Base-by-base conservation (phyloP, 2,797 vertebrate species). In the Lerista edwardsae region DNA sequence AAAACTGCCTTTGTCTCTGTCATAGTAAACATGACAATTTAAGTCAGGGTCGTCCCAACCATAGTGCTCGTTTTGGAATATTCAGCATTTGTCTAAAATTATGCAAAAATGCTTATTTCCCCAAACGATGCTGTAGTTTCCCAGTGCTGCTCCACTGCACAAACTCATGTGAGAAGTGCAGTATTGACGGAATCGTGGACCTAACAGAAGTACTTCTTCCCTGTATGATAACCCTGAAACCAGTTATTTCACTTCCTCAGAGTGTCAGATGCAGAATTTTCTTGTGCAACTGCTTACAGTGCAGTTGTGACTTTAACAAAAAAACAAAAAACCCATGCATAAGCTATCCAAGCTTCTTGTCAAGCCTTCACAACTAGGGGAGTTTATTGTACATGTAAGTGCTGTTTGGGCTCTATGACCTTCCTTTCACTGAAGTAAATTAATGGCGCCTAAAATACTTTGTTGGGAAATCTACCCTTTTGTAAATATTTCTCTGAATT, bases 161-260 rank as follows among this genome's bases (percentile, higher is more conserved):
- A 64, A 61, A 87, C 36, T 61, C 67, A 36, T 1, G 1, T 76
- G 80, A 39, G 23, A 51, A 80, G 5, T 73, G 44, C 34, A 84
- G 64, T 77, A 64, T 6, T 87, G 82, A 34, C 80, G 86, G 76
- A 91, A 89, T 65, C 84, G 79, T 85, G 90, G 90, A 93, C 90
- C 59, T 87, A 82, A 36, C 68, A 82, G 7, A 27, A 87, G 64
- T 55, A 73, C 80, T 91, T 94, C 90, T 87, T 91, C 83, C 73
- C 84, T 79, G 79, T 64, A 4, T 84, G 61, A 86, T 92, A 88
- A 68, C 71, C 68, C 4, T 2, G 87, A 68, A 62, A 0, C 47
- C 75, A 80, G 10, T 80, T 91, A 89, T 91, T 93, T 92, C 91
- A 91, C 85, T 62, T 88, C 87, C 86, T 64, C 84, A 10, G 79